Evolutionary conservation across 2,797 vertebrate species (phyloP).

Genomic region (Mormyrops boulengeri): DNA sequence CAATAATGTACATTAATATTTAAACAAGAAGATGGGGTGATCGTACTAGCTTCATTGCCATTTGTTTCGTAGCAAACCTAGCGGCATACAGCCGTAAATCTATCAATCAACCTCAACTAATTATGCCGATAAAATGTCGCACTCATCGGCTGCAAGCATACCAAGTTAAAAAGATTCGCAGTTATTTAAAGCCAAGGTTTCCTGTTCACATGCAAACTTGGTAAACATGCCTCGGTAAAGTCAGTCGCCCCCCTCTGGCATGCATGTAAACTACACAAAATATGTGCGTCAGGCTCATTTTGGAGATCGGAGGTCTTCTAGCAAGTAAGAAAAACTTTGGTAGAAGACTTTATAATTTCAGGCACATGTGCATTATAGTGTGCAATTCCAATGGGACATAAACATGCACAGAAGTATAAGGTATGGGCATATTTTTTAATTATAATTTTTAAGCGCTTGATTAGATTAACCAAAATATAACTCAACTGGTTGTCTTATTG

Average conservation of each 20-base stretch:
- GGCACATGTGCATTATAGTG: neutral
- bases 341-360: neutral
- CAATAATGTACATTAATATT: neutral
- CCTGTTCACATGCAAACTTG: neutral
- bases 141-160: neutral
- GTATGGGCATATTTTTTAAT: neutral
- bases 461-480: neutral
- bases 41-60: neutral
- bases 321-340: neutral
- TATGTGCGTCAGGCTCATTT: neutral
- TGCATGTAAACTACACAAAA: neutral
- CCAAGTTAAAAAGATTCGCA: neutral
- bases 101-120: neutral
- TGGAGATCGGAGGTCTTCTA: neutral
- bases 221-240: neutral
- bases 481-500: neutral
- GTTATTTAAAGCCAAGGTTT: neutral
- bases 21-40: neutral
- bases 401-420: neutral
- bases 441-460: neutral
- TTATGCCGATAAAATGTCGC: neutral
- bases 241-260: constrained; percentile 20
- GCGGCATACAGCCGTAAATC: neutral
- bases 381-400: neutral
- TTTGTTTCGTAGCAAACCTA: neutral